Base-by-base conservation (phyloP, 2,797 vertebrate genomes). In the Rhabdomys pumilio region DNA sequence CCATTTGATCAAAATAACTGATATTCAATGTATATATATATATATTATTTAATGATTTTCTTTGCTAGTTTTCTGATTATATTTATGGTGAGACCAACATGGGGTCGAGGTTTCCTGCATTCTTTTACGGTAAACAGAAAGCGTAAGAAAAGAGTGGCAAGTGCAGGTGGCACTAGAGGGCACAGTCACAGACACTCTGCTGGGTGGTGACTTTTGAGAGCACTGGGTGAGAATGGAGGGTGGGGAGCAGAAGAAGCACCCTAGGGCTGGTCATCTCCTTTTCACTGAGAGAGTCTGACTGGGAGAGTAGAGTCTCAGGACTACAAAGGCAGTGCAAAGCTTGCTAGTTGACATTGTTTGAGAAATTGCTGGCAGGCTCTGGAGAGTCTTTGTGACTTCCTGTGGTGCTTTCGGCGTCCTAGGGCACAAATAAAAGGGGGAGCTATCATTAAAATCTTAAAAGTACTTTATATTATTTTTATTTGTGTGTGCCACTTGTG, bases 361-460 rank as follows among this genome's bases (percentile, higher is more conserved):
- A 97, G 96, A 93, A 97, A 98, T 72, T 90, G 63, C 59, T 91
- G 92, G 93, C 97, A 98, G 90, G 95, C 87, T 94, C 61, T 98
- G 83, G 50, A 73, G 55, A 19, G 82, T 90, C 79, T 97, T 63
- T 80, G 96, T 61, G 95, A 6, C 77, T 94, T 97, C 84, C 55
- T 86, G 79, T 92, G 96, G 79, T 95, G 94, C 59, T 90, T 95
- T 90, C 29, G 93, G 65, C 95, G 92, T 63, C 95, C 97, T 97
- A 87, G 7, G 79, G 41, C 91, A 55, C 67, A 96, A 87, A 92
- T 50, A 94, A 92, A 91, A 61, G 44, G 67, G 53, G 73, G 93
- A 22, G 53, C 22, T 65, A 65, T 63, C 63, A 73, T 95, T 89
- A 94, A 90, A 77, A 61, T 53, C 22, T 61, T 75, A 50, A 69